A percentile compares a stretch with the other conserved stretches of the same genome.
Evolutionary conservation across 1,140 invertebrate species (phyloP).

Genomic region (Nomia melanderi): DNA sequence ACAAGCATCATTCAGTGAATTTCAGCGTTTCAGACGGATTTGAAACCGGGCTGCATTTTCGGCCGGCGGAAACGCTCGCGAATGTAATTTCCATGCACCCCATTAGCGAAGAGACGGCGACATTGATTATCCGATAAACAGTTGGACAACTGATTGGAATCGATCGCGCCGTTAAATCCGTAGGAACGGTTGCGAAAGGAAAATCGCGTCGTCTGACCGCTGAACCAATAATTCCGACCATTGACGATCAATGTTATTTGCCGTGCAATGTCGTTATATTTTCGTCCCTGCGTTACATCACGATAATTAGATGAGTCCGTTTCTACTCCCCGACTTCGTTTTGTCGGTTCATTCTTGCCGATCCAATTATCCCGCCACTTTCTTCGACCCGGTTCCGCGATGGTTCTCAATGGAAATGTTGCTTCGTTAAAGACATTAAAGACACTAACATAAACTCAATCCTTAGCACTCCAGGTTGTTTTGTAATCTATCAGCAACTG

Average conservation of each 20-base stretch:
- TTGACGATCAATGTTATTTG: slow-evolving; percentile 39
- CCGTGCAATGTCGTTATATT: slow-evolving; percentile 26
- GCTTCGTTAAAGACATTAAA: too few relatives aligned
- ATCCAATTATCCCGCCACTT: background rate
- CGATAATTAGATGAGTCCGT: background rate
- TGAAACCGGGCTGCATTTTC: background rate
- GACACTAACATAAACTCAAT: too few relatives aligned
- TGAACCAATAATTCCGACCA: slow-evolving; percentile 23
- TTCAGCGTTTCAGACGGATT: background rate
- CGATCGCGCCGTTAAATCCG: slow-evolving; percentile 35
- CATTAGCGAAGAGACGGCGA: slow-evolving; percentile 17
- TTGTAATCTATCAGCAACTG: too few relatives aligned
- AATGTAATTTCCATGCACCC: slow-evolving; percentile 22
- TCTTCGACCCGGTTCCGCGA: too few relatives aligned
- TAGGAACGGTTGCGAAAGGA: slow-evolving; percentile 25
- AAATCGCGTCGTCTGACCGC: slow-evolving; percentile 22
- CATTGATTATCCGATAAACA: slow-evolving; percentile 51
- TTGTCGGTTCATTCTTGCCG: background rate
- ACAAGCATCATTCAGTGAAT: background rate
- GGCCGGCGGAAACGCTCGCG: background rate
- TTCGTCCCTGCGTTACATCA: background rate
- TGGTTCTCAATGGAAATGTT: too few relatives aligned
- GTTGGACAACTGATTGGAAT: slow-evolving; percentile 53
- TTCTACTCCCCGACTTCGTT: background rate
- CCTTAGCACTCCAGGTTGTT: too few relatives aligned